Evolutionary conservation across 2,888 invertebrate genomes (phyloP).

Genomic region (Siphlonurus alternatus): DNA sequence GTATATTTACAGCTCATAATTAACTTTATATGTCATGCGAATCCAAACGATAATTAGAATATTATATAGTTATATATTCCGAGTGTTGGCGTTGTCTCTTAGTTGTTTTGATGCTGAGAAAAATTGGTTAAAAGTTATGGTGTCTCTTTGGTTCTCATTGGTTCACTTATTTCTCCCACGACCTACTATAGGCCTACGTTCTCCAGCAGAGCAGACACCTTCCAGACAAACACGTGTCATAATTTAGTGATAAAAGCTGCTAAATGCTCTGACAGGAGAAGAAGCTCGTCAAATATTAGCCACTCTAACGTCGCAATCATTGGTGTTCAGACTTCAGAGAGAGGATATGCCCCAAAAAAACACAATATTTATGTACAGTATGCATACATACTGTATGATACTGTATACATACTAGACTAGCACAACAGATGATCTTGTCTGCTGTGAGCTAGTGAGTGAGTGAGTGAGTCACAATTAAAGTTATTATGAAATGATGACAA

Average conservation of each 20-base stretch:
- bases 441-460: too few species aligned
- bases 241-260: background rate
- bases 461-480: too few species aligned
- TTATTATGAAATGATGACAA: too few species aligned
- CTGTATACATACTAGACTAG: too few species aligned
- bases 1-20: background rate
- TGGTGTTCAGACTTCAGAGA: too few species aligned
- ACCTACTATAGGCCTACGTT: background rate
- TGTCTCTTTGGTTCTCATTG: background rate
- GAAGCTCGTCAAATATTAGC: background rate
- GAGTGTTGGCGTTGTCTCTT: background rate
- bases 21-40: background rate
- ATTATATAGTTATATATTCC: too few species aligned
- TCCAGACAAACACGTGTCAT: background rate
- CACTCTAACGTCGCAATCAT: too few species aligned
- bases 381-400: too few species aligned
- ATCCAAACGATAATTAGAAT: too few species aligned
- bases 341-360: too few species aligned
- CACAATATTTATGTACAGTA: too few species aligned
- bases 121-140: background rate
- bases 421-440: too few species aligned
- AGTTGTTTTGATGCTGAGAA: background rate
- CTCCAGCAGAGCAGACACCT: background rate
- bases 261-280: background rate
- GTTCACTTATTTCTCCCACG: background rate